phyloP scores from a whole-genome alignment of 2,888 invertebrate genomes.

The Archips xylosteana region DNA sequence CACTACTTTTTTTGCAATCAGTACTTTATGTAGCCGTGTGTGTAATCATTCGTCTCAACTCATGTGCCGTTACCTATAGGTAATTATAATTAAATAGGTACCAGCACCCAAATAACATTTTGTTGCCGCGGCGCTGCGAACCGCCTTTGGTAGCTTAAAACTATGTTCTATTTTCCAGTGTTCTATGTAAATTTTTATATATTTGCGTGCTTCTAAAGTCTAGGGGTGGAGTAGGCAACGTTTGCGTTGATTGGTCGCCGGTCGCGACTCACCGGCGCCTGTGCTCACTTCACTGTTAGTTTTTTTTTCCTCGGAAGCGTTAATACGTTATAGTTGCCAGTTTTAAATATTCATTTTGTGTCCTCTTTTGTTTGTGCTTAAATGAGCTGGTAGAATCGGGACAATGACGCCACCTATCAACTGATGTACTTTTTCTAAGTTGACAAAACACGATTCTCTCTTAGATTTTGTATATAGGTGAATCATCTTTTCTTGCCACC shows the following conservation, averaged over 20 bases:
- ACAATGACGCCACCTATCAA: too few species aligned
- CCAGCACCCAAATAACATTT: too few species aligned
- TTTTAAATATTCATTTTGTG: background rate
- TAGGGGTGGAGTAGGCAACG: constrained; percentile 51
- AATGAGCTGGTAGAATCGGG: too few species aligned
- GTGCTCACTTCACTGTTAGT: constrained; percentile 47
- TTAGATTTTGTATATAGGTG: too few species aligned
- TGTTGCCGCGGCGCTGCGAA: background rate
- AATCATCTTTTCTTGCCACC: too few species aligned
- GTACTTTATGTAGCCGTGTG: too few species aligned
- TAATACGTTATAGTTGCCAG: constrained; percentile 9
- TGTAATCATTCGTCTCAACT: too few species aligned
- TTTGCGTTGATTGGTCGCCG: constrained; percentile 61
- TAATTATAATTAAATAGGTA: too few species aligned
- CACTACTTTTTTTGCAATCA: too few species aligned
- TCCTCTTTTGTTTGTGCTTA: background rate
- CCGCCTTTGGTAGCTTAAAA: background rate
- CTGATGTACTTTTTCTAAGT: too few species aligned
- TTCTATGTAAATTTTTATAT: constrained; percentile 9
- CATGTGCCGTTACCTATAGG: too few species aligned
- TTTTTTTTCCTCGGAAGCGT: constrained; percentile 26
- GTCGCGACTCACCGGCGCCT: constrained; percentile 63
- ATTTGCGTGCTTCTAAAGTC: constrained; percentile 42
- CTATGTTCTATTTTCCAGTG: constrained; percentile 4
- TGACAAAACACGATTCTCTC: too few species aligned